Evolutionary conservation across 2,113 vertebrate species (phyloP).

Genomic region (Calyptomena viridis): DNA sequence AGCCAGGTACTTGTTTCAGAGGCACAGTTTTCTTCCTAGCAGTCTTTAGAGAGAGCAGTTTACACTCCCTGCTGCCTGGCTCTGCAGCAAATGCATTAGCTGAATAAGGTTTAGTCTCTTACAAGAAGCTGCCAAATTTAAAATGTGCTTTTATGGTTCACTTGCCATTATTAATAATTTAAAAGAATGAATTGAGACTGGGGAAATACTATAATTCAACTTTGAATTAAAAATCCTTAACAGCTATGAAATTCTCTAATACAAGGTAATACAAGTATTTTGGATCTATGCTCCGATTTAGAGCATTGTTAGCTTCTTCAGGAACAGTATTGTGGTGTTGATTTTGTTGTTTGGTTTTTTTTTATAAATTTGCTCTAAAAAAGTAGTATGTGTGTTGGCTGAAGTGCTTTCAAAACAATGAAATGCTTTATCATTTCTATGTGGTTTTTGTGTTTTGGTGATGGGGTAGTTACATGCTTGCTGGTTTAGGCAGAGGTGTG

Average conservation of each 20-base stretch:
- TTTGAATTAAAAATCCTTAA: neutral
- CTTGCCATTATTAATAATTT: constrained; percentile 21
- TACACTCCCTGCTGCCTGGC: neutral
- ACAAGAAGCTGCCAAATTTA: neutral
- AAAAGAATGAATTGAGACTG: neutral
- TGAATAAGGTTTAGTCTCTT: constrained; percentile 10
- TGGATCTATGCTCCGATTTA: neutral
- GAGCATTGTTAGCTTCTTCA: neutral
- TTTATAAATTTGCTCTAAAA: fast-evolving
- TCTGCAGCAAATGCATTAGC: neutral
- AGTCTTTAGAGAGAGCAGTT: neutral
- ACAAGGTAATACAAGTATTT: neutral
- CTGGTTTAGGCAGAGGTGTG: neutral
- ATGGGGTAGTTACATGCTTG: neutral
- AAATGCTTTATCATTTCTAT: neutral
- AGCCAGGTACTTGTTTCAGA: neutral
- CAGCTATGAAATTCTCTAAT: neutral
- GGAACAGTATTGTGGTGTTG: neutral
- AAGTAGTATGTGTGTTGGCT: neutral
- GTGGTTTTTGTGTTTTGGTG: neutral
- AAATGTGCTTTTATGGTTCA: constrained; percentile 2
- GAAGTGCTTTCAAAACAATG: neutral
- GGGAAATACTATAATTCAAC: neutral
- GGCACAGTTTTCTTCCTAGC: neutral
- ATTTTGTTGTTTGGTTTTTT: neutral